These are phyloP conservation scores for Ficedula albicollis DNA, from an alignment of 2,797 vertebrate species.

Conservation along the genomic window DNA sequence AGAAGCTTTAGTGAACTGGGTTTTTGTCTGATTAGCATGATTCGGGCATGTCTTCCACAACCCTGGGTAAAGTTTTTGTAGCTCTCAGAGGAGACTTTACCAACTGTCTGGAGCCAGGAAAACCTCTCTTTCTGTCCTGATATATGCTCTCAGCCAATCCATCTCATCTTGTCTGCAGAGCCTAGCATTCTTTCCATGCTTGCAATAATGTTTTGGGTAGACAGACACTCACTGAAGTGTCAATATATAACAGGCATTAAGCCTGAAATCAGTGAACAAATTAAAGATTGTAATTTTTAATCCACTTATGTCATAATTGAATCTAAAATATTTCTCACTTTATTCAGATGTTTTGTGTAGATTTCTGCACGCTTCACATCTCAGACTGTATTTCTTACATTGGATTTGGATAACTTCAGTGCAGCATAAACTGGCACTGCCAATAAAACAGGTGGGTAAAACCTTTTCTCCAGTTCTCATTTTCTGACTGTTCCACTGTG, in stretches of 20 bases:
- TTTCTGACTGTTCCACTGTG: neutral
- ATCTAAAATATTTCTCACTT: neutral
- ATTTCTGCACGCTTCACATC: neutral
- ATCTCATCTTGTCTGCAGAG: neutral
- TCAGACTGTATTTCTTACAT: neutral
- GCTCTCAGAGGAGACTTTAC: neutral
- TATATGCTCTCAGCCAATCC: neutral
- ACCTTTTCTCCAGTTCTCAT: neutral
- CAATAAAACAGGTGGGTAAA: neutral
- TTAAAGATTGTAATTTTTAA: neutral
- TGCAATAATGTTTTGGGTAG: slow-evolving; percentile 8
- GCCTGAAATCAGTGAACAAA: neutral
- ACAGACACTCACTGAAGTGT: neutral
- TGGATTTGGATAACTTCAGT: neutral
- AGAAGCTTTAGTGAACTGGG: neutral
- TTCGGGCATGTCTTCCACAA: neutral
- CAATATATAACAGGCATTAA: neutral
- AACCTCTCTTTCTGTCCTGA: neutral
- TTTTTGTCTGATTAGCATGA: neutral
- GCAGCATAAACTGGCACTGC: neutral
- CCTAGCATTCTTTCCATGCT: neutral
- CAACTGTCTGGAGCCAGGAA: neutral
- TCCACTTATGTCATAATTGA: neutral
- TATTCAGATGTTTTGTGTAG: neutral
- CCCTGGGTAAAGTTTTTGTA: neutral